Evolutionary conservation across 2,797 vertebrate species (phyloP).

Genomic region (Enteromius mattozi): DNA sequence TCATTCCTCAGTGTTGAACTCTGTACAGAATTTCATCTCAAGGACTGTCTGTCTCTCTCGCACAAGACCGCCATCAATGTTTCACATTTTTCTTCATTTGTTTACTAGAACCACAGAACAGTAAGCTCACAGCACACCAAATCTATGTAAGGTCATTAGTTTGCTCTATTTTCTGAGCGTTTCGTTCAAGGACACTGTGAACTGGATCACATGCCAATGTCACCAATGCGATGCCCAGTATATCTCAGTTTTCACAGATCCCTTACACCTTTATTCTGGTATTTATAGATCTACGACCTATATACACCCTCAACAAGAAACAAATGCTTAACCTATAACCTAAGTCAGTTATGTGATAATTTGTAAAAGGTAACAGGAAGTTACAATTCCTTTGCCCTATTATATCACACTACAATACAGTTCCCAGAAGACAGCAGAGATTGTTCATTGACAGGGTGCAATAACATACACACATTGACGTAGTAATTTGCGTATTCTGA

Average conservation of each 20-base stretch:
- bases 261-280: neutral
- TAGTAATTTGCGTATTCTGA: slow-evolving; percentile 10
- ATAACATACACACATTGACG: neutral
- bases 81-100: slow-evolving; percentile 12
- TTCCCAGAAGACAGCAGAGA: slow-evolving; percentile 6
- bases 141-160: slow-evolving; percentile 7
- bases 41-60: neutral
- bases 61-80: neutral
- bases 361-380: neutral
- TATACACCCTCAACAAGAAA: neutral
- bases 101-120: slow-evolving; percentile 30
- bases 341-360: neutral
- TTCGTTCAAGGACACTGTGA: slow-evolving; percentile 8
- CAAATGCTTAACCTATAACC: neutral
- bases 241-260: neutral
- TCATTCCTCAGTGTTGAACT: slow-evolving; percentile 6
- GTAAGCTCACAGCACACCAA: neutral
- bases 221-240: neutral
- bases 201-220: neutral
- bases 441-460: neutral
- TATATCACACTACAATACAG: neutral
- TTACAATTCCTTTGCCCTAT: neutral
- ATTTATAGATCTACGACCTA: neutral
- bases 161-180: neutral
- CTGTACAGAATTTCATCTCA: slow-evolving; percentile 26